Evolutionary conservation across 92 coral and sea anemone genomes (phyloP), one percentile per base, ranked within the genome.

Genomic region (Porites rus): DNA sequence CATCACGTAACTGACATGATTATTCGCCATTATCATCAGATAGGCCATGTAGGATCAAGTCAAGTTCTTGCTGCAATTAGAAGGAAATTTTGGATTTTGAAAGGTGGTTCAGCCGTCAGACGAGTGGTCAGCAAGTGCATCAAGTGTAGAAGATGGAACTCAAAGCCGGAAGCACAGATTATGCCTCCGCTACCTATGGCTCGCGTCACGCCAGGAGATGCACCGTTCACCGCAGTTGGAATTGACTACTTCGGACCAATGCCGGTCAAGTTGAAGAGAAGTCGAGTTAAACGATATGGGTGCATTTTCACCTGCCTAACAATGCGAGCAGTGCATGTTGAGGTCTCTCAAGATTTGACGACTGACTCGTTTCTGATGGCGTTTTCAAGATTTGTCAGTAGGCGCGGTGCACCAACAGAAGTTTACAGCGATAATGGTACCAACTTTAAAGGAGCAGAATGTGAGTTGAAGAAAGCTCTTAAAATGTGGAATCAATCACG

Each of bases 361-460:
- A 25, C 76, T 25, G 53, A 76, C 18, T 19, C 81, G 14, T 76
- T 76, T 72, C 8, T 43, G 24, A 54, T 65, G 52, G 85, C 81
- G 20, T 21, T 78, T 28, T 16, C 25, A 7, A 31, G 86, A 71
- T 80, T 70, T 58, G 56, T 87, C 20, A 86, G 90, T 46, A 69
- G 85, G 51, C 75, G 56, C 10, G 91, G 88, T 7, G 61, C 78
- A 19, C 91, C 91, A 38, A 56, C 51, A 8, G 88, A 66, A 65
- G 25, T 88, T 53, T 82, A 64, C 78, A 82, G 91, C 74, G 84
- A 88, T 46, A 82, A 82, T 46, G 79, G 88, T 7, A 63, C 91
- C n/a, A 88, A 81, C 76, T 75, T 88, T 10, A 70, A 53, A 6
- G 88, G 88, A 1, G 84, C 84, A 14, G 88, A 75, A 65, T 43